These are phyloP conservation scores for Drosophila triauraria DNA, from an alignment of 1,140 invertebrate genomes.

Conservation along the genomic window DNA sequence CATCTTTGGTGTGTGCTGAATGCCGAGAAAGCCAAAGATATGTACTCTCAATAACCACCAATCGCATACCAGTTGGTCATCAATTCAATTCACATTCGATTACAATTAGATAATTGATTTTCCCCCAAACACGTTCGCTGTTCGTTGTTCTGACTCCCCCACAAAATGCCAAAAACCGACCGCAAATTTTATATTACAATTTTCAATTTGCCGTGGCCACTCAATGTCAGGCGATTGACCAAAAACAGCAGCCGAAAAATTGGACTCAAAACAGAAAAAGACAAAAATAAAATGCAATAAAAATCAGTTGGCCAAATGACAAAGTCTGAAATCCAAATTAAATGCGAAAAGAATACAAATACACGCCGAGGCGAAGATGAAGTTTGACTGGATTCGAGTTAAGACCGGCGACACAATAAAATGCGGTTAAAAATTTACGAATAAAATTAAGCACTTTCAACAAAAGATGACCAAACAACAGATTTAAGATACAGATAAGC, in stretches of 20 bases:
- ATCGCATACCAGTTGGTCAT: slow-evolving; percentile 4
- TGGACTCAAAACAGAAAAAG: not conserved
- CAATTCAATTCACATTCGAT: slow-evolving; percentile 29
- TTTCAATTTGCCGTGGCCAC: slow-evolving; percentile 56
- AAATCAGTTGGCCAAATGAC: slow-evolving; percentile 61
- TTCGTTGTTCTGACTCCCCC: slow-evolving; percentile 25
- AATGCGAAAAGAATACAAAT: slow-evolving; percentile 70
- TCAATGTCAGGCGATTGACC: slow-evolving; percentile 61
- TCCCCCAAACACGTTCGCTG: slow-evolving; percentile 27
- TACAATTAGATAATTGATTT: slow-evolving; percentile 75
- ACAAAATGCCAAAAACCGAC: slow-evolving; percentile 1
- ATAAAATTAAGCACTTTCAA: slow-evolving; percentile 63
- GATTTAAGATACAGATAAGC: slow-evolving; percentile 22
- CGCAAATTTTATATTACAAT: slow-evolving; percentile 65
- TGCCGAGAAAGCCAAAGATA: not conserved
- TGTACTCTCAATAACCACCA: slow-evolving; percentile 23
- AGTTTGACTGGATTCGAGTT: slow-evolving; percentile 59
- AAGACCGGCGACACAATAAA: slow-evolving; percentile 68
- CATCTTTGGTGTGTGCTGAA: not conserved
- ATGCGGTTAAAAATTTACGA: slow-evolving; percentile 58
- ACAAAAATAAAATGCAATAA: slow-evolving; percentile 46
- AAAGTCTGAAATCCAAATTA: slow-evolving; percentile 57
- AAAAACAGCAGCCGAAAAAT: slow-evolving; percentile 61
- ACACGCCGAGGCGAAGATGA: slow-evolving; percentile 23
- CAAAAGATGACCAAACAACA: slow-evolving; percentile 15